Conservation (phyloP, 2,888 invertebrate species). For the Metallyticus violacea region DNA sequence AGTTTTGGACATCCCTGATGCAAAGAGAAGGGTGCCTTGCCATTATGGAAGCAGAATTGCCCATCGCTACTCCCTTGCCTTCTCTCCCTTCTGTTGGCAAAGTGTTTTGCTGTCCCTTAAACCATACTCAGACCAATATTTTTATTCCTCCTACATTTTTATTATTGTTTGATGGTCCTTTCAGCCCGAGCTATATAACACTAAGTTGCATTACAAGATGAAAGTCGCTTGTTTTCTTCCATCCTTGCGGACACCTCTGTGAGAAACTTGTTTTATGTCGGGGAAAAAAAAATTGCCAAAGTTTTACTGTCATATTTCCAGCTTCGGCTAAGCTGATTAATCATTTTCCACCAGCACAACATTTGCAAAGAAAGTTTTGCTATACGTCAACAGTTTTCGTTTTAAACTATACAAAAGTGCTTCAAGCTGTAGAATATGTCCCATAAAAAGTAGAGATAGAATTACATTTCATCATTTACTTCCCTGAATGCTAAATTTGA, state of each 20-base stretch:
- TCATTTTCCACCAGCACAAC: background rate
- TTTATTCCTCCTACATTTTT: slow-evolving; percentile 12
- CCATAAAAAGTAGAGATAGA: no score
- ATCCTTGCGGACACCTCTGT: background rate
- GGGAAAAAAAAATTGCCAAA: background rate
- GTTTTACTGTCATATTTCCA: background rate
- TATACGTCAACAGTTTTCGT: background rate
- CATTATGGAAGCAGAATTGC: background rate
- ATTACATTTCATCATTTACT: no score
- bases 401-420: no score
- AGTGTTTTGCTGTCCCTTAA: background rate
- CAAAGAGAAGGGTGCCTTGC: background rate
- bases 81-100: slow-evolving; percentile 2
- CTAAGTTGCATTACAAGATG: background rate
- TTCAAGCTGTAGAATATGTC: no score
- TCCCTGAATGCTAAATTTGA: no score
- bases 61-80: background rate
- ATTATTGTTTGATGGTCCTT: background rate
- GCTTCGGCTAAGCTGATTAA: background rate
- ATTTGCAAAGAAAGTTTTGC: background rate
- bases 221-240: background rate
- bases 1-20: background rate
- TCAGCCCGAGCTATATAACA: background rate
- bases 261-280: background rate
- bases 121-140: background rate